Evolutionary conservation across 1,140 invertebrate genomes (phyloP), one percentile per base, ranked within the genome.

Genomic region (Vanessa tameamea): DNA sequence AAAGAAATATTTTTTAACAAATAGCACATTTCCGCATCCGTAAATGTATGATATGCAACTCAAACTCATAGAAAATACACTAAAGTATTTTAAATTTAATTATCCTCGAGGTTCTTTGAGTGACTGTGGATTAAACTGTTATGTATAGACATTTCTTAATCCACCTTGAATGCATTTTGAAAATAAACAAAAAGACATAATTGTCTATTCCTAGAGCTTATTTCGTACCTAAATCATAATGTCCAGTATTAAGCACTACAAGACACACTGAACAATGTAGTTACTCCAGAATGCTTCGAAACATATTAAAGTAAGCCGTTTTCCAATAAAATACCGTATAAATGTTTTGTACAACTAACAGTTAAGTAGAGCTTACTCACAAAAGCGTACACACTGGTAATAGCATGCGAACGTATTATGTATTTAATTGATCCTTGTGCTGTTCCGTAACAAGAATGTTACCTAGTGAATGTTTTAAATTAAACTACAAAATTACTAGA

Each of bases 351-450:
- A 78, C 68, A 76, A 89, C 83, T 89, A 87, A 90, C 83, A 86
- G 78, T 80, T 68, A 69, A 83, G 86, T 90, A 88, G 87, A 86
- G 86, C 89, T 91, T 91, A 90, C 84, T 89, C 82, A 89, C 87
- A 84, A 78, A 86, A 75, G 76, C 82, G 74, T 70, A 84, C 81
- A 80, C 26, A 75, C 59, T 83, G 82, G 82, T 82, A 83, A 85
- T 82, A 87, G 87, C 86, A 89, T 87, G 86, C 80, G 68, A 78
- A 77, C 68, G 76, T 76, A 81, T 80, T 78, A 72, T 71, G 53
- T 79, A 64, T 81, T 70, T 69, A 73, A 82, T 73, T 82, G 71
- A 77, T 68, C 77, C 71, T 64, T 83, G 83, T 82, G 80, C 76
- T 76, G 81, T 82, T 72, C 77, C 76, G 75, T 79, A 50, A 64